Base-by-base conservation (phyloP, 2,888 invertebrate species). In the Ectropis crepuscularia region DNA sequence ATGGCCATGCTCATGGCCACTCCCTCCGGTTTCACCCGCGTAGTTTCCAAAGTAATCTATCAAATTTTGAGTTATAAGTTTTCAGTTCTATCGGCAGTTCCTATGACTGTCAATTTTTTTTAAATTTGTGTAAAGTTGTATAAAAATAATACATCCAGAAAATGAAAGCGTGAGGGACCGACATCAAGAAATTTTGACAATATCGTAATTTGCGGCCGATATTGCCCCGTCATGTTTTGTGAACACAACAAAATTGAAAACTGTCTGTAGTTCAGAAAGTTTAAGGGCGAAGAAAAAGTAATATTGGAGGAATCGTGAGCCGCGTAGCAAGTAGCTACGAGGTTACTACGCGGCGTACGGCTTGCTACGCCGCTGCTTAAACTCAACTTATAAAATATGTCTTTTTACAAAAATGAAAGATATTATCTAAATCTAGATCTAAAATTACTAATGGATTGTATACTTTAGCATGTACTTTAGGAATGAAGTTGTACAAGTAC, bases 251-350 rank as follows among this genome's bases (percentile, higher is more conserved):
- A 67, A 67, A 68, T 70, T 70, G 71, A 71, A 69, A 71, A 69
- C 64, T 61, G 65, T 71, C 62, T 67, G 66, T 46, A 59, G 70
- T 70, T 65, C 61, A 53, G 68, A 74, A 82, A 80, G 71, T 80
- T 81, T 73, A 72, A 73, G 74, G 72, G 71, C 71, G 70, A 79
- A 75, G 74, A 74, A 80, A 84, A 87, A 82, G 77, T 82, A 86
- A 85, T 87, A 86, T 81, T 69, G 71, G 62, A 67, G 69, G 70
- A 65, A 77, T 76, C 86, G 82, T 84, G 85, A 77, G 69, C 58
- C 73, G 84, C 83, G 78, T 85, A 79, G 77, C 74, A 82, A 83
- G 72, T 74, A 74, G 77, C 77, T 78, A 78, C 79, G 76, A 68
- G 71, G 61, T 59, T 70, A 59, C 74, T 75, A 74, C 79, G 75